These are phyloP conservation scores for Ia io DNA, from an alignment of 2,113 vertebrate species.

Conservation along the genomic window DNA sequence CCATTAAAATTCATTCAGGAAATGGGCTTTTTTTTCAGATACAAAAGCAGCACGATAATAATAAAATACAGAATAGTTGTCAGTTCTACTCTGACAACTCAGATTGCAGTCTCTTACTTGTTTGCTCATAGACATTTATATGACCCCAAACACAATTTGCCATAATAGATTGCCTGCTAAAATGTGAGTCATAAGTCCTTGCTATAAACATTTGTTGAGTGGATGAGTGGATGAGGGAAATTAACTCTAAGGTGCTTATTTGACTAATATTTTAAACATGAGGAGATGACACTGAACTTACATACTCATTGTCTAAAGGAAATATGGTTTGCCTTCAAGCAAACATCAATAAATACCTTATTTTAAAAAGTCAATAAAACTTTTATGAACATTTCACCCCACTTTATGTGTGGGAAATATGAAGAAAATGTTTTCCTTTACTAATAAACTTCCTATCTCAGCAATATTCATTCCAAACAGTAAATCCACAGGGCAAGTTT, in stretches of 20 bases:
- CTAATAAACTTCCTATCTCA: not conserved
- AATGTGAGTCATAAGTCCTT: not conserved
- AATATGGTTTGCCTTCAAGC: not conserved
- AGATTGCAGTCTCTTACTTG: not conserved
- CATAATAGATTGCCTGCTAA: conserved; percentile 30
- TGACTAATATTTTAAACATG: conserved; percentile 28
- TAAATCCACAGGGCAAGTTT: not conserved
- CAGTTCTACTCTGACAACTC: not conserved
- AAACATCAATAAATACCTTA: not conserved
- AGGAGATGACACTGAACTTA: conserved; percentile 9
- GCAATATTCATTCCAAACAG: not conserved
- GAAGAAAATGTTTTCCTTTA: not conserved
- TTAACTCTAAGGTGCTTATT: not conserved
- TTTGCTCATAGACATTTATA: not conserved
- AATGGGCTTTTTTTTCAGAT: conserved; percentile 34
- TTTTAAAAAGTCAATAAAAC: conserved; percentile 1
- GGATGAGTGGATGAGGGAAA: not conserved
- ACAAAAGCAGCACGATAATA: not conserved
- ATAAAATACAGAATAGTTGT: not conserved
- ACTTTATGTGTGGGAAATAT: not conserved
- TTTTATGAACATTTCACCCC: not conserved
- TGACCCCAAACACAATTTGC: not conserved
- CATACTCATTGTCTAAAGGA: conserved; percentile 1
- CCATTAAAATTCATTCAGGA: conserved; percentile 42
- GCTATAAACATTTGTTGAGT: conserved; percentile 9